phyloP scores from a whole-genome alignment of 2,797 vertebrate genomes.

The Pangasius macronema region DNA sequence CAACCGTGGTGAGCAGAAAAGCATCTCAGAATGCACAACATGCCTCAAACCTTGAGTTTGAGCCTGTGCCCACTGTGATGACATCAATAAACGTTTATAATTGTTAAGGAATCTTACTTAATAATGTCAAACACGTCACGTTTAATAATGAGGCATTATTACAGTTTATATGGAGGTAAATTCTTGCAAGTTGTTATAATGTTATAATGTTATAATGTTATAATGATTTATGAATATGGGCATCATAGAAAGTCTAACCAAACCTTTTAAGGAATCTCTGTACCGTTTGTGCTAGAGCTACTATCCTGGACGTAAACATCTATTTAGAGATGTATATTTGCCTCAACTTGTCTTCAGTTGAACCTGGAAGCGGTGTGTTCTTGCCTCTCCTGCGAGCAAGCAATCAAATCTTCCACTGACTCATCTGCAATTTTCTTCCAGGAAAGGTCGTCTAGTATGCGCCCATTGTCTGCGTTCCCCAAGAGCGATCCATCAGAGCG shows the following conservation, averaged over 20 bases:
- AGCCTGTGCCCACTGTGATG: no score
- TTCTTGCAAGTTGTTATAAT: background rate
- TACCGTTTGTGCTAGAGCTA: background rate
- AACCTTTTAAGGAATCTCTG: background rate
- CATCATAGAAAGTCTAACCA: background rate
- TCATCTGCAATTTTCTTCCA: conserved; percentile 44
- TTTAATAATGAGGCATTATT: background rate
- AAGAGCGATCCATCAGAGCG: conserved; percentile 36
- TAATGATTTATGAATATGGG: background rate
- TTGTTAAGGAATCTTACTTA: background rate
- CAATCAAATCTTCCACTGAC: conserved; percentile 31
- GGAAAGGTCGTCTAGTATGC: conserved; percentile 40
- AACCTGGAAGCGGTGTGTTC: background rate
- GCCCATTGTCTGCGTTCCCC: conserved; percentile 46
- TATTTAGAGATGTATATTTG: background rate
- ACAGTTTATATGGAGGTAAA: background rate
- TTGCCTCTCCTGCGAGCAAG: background rate
- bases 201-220: background rate
- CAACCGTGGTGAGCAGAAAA: background rate
- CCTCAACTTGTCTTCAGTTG: background rate
- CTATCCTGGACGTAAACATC: background rate
- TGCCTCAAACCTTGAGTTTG: background rate
- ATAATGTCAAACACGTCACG: no score
- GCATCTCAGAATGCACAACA: background rate
- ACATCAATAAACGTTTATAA: no score